Evolutionary conservation across 2,888 invertebrate genomes (phyloP), one percentile per base, ranked within the genome.

Genomic region (Lasioglossum zephyrum): DNA sequence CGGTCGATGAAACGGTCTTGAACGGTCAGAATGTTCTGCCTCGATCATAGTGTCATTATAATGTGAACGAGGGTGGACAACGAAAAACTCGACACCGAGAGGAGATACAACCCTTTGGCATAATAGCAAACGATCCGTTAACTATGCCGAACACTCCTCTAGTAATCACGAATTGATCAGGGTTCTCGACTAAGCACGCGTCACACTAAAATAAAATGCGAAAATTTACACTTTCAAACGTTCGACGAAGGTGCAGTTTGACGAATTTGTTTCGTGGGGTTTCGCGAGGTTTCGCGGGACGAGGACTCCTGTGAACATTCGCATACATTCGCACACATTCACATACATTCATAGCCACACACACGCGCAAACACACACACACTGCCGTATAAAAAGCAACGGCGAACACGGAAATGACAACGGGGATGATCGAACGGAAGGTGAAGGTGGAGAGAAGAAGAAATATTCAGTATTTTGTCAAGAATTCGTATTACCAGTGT

Each of bases 401-500:
- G 72, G 31, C 69, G 39, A 70, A 22, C 16, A 79, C 73, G 73
- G 41, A 74, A 84, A 44, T 44, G 57, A 63, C 31, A 73, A 49
- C 18, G 36, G 80, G 69, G 41, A 74, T 70, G n/a, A 41, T 41
- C 70, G 70, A 70, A 41, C 39, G 70, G 4, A 70, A 31, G 47
- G 36, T 18, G 77, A 70, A 79, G 11, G 60, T 9, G 36, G 57
- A 76, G 11, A 66, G 72, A 53, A 36, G 82, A 53, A 79, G 63
- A 84, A 87, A 92, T 88, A 91, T 93, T 92, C 92, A 89, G 92
- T 93, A 93, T 93, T 93, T 93, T 93, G 92, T 92, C 93, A 92
- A 88, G 92, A 90, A 92, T 91, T 91, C 90, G 88, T 90, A 90
- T 90, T 89, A 87, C 85, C 88, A 87, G 86, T 91, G 90, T 91